These are phyloP conservation scores for Malurus elegans DNA, from an alignment of 2,113 vertebrate species.

Conservation along the genomic window DNA sequence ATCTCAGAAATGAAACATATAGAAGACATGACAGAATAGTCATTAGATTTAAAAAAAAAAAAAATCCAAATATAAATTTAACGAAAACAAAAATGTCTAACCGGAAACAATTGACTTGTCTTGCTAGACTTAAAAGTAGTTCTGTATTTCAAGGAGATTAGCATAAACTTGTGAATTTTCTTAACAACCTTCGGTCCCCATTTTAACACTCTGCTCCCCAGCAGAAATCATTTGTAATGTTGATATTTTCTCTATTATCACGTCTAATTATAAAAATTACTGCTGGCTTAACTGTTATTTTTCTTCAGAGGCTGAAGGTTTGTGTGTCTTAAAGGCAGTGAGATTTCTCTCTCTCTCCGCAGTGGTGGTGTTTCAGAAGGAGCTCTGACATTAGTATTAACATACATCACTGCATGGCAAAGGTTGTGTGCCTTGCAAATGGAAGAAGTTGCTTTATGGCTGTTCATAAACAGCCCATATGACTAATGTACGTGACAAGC, in stretches of 20 bases:
- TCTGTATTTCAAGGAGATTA: not conserved
- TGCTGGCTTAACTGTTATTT: not conserved
- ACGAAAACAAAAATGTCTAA: not conserved
- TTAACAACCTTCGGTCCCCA: not conserved
- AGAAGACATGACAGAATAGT: not conserved
- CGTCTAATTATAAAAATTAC: not conserved
- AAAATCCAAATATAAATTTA: not conserved
- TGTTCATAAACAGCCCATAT: not conserved
- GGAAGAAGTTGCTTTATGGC: constrained; percentile 14
- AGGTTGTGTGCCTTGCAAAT: not conserved
- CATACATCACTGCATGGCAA: not conserved
- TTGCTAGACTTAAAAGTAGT: not conserved
- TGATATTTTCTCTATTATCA: not conserved
- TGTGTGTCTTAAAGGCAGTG: not conserved
- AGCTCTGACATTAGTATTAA: not conserved
- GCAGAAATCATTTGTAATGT: not conserved
- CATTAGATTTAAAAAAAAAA: not conserved
- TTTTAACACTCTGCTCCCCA: not conserved
- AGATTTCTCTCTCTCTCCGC: not conserved
- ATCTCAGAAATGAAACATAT: not conserved
- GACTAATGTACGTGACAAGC: not conserved
- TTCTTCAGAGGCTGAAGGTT: not conserved
- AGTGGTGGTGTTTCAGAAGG: not conserved
- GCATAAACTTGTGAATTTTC: not conserved
- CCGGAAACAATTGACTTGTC: not conserved